phyloP scores from a whole-genome alignment of 2,888 invertebrate genomes.

The Merodon equestris region DNA sequence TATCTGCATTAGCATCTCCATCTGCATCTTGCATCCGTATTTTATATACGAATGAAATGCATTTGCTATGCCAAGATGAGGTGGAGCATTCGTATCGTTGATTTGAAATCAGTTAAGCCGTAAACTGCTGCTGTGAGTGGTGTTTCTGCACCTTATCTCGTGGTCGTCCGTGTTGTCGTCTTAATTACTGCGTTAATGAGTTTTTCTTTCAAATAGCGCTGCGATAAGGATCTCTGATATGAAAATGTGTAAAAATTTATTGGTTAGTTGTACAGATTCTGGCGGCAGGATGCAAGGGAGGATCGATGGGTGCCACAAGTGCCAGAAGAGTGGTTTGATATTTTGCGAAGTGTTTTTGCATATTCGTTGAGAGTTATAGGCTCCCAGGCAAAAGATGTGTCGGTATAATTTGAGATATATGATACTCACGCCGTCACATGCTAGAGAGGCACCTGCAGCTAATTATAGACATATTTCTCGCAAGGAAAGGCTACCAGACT shows the following conservation, averaged over 20 bases:
- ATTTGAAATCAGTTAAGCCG: constrained; percentile 59
- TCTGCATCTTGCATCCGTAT: constrained; percentile 38
- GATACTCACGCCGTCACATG: too few relatives aligned
- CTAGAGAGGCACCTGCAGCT: too few relatives aligned
- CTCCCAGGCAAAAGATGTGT: neutral
- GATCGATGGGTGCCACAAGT: too few relatives aligned
- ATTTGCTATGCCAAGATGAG: constrained; percentile 42
- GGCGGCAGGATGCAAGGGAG: too few relatives aligned
- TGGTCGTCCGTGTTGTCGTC: constrained; percentile 75
- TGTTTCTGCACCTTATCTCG: constrained; percentile 72
- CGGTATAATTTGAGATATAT: too few relatives aligned
- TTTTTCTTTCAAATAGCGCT: constrained; percentile 73
- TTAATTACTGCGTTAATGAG: constrained; percentile 77
- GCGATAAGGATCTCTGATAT: constrained; percentile 63
- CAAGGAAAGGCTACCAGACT: too few relatives aligned
- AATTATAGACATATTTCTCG: too few relatives aligned
- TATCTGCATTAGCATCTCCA: constrained; percentile 32
- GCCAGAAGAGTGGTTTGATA: constrained; percentile 27
- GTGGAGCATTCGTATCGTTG: constrained; percentile 47
- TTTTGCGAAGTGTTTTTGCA: constrained; percentile 18
- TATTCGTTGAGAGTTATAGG: constrained; percentile 18
- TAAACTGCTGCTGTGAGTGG: constrained; percentile 46
- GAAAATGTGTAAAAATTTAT: constrained; percentile 63
- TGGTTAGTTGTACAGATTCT: constrained; percentile 41
- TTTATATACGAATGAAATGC: constrained; percentile 46